These are phyloP conservation scores for Teleogryllus oceanicus DNA, from an alignment of 2,888 invertebrate genomes.

Conservation along the genomic window DNA sequence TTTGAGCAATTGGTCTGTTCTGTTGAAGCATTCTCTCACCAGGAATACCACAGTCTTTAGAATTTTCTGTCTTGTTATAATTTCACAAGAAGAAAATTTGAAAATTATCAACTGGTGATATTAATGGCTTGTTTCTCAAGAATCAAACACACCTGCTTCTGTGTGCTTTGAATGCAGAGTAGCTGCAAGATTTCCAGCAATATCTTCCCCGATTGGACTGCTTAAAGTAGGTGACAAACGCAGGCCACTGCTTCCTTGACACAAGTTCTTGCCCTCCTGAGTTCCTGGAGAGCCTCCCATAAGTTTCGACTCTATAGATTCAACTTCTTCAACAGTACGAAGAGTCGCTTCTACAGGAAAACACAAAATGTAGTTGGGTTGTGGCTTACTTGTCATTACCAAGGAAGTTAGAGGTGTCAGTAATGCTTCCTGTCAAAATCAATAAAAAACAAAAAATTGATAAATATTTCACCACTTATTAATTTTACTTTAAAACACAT, in stretches of 20 bases:
- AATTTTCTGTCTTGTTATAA: no score
- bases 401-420: slow-evolving; percentile 51
- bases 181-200: slow-evolving; percentile 26
- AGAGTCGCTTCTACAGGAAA: slow-evolving; percentile 48
- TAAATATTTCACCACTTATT: no score
- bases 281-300: background rate
- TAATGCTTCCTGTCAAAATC: slow-evolving; percentile 47
- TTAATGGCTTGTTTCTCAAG: no score
- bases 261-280: background rate
- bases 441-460: background rate
- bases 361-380: slow-evolving; percentile 56
- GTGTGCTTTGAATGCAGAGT: slow-evolving; percentile 26
- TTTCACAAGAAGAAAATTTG: no score
- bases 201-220: slow-evolving; percentile 19
- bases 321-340: background rate
- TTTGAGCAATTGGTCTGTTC: no score
- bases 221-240: background rate
- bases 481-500: no score
- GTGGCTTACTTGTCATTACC: slow-evolving; percentile 52
- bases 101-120: no score
- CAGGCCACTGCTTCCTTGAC: background rate
- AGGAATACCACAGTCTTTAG: no score
- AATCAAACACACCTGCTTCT: slow-evolving; percentile 10
- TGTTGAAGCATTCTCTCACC: no score
- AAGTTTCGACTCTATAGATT: background rate